Evolutionary conservation across 2,888 invertebrate genomes (phyloP).

Genomic region (Orchesellides sinensis): DNA sequence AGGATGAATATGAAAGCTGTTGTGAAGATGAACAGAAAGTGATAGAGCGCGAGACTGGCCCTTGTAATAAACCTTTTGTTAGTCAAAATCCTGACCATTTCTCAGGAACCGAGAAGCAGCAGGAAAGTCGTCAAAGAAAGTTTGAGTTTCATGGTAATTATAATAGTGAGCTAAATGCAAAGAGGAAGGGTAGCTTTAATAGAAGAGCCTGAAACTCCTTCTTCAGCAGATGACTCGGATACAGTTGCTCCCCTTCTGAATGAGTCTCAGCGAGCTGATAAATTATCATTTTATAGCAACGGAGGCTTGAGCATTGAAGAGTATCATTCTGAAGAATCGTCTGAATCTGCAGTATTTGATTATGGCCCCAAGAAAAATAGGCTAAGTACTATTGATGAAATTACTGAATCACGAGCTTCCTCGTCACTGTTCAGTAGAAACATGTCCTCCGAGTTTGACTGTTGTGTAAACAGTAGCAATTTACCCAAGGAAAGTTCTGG

Average conservation of each 20-base stretch:
- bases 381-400: slow-evolving; percentile 73
- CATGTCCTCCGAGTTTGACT: slow-evolving; percentile 44
- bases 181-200: slow-evolving; percentile 67
- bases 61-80: slow-evolving; percentile 51
- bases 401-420: slow-evolving; percentile 69
- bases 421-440: slow-evolving; percentile 56
- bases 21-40: slow-evolving; percentile 75
- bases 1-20: slow-evolving; percentile 75
- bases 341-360: slow-evolving; percentile 57
- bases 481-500: slow-evolving; percentile 13
- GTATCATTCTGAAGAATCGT: slow-evolving; percentile 66
- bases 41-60: slow-evolving; percentile 71
- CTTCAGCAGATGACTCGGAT: slow-evolving; percentile 71
- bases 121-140: slow-evolving; percentile 45
- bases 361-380: slow-evolving; percentile 65
- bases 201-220: slow-evolving; percentile 73
- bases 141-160: slow-evolving; percentile 58
- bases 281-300: slow-evolving; percentile 51
- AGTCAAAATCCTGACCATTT: slow-evolving; percentile 49
- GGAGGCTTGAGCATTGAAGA: slow-evolving; percentile 70
- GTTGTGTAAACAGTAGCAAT: slow-evolving; percentile 35
- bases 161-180: slow-evolving; percentile 62
- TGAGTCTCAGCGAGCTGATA: slow-evolving; percentile 53
- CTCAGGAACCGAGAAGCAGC: slow-evolving; percentile 26
- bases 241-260: slow-evolving; percentile 62